Percentiles rank a stretch among this genome's conserved stretches.
Conservation (phyloP, 2,797 vertebrate species). For the Acanthurus tractus region DNA sequence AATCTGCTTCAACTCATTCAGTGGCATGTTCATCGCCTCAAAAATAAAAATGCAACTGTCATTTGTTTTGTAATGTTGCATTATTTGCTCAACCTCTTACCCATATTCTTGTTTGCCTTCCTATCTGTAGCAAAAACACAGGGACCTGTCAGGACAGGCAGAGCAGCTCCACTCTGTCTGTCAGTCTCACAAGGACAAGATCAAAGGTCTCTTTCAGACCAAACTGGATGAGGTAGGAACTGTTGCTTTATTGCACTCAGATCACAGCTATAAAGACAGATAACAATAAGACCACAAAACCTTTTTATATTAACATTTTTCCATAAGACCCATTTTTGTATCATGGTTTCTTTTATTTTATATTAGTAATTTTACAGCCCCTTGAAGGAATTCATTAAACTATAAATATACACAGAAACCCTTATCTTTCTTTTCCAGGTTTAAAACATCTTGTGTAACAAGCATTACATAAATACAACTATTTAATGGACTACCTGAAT, state of each 20-base stretch:
- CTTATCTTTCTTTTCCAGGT: background rate
- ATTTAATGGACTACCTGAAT: background rate
- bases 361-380: background rate
- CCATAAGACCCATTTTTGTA: background rate
- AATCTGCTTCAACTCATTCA: background rate
- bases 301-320: background rate
- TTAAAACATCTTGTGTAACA: background rate
- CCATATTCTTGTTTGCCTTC: background rate
- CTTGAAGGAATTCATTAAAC: background rate
- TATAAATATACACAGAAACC: background rate
- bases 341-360: background rate
- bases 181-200: slow-evolving; percentile 95
- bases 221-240: slow-evolving; percentile 94
- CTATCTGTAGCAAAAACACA: slow-evolving; percentile 90
- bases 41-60: background rate
- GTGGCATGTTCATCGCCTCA: no score
- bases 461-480: background rate
- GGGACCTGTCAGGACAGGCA: slow-evolving; percentile 91
- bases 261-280: background rate
- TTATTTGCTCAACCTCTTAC: background rate
- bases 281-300: background rate
- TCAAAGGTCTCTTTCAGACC: slow-evolving; percentile 94
- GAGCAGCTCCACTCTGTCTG: slow-evolving; percentile 94
- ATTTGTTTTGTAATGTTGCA: background rate
- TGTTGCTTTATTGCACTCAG: background rate